Percentiles rank a stretch among this genome's conserved stretches.
Evolutionary conservation across 2,797 vertebrate genomes (phyloP).

Genomic region (Falco cherrug): DNA sequence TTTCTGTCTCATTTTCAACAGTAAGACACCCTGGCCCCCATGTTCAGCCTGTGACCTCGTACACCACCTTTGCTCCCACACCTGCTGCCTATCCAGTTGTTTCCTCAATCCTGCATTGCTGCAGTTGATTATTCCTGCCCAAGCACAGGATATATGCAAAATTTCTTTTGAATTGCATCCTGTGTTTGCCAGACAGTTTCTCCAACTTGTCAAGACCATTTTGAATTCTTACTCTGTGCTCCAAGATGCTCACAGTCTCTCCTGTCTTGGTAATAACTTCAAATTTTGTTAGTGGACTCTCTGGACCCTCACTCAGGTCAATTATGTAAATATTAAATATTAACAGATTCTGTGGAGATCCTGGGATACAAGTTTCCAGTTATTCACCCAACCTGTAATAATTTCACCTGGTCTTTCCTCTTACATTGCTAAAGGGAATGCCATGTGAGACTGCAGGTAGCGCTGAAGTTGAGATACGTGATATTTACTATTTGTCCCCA

Average conservation of each 20-base stretch:
- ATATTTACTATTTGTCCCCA: not conserved
- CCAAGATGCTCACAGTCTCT: not conserved
- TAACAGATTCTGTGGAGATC: not conserved
- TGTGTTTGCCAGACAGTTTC: not conserved
- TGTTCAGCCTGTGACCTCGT: not conserved
- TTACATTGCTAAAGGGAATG: not conserved
- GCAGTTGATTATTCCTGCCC: not conserved
- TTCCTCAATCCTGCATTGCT: not conserved
- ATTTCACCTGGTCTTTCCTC: not conserved
- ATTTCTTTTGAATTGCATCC: not conserved
- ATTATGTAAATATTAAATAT: not conserved
- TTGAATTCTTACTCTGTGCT: not conserved
- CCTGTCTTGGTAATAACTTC: not conserved
- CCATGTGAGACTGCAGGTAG: not conserved
- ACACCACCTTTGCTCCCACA: not conserved
- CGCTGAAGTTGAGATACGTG: rapidly evolving
- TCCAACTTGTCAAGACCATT: not conserved
- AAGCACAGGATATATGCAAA: not conserved
- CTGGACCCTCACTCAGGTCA: not conserved
- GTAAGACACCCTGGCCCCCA: rapidly evolving
- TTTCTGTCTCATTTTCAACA: not conserved
- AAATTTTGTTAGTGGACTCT: not conserved
- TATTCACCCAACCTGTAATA: not conserved
- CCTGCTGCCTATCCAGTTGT: not conserved
- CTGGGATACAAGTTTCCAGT: not conserved